phyloP scores from a whole-genome alignment of 2,888 invertebrate species.

The Ophion costatus region DNA sequence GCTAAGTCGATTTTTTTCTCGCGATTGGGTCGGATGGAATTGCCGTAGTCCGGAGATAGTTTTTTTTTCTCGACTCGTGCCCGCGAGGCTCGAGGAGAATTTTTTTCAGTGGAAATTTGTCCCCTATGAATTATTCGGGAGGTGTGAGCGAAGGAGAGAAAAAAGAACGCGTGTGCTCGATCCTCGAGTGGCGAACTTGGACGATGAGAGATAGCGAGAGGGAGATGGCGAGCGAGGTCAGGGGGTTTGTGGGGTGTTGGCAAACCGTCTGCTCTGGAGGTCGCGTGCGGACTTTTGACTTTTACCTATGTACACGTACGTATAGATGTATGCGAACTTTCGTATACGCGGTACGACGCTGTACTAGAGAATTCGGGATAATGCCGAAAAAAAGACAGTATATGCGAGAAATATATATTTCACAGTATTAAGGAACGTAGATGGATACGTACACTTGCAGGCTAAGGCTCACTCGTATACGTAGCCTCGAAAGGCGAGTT shows the following conservation, averaged over 20 bases:
- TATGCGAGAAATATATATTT: neutral
- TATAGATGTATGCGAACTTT: neutral
- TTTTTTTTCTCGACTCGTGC: neutral
- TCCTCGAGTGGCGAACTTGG: conserved; percentile 57
- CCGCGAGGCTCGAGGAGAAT: neutral
- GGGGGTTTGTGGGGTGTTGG: conserved; percentile 64
- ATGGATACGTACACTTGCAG: too few species aligned
- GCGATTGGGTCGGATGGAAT: neutral
- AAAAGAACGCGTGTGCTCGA: conserved; percentile 5
- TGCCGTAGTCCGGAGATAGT: neutral
- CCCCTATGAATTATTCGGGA: conserved; percentile 7
- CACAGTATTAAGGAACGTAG: too few species aligned
- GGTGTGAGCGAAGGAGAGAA: neutral
- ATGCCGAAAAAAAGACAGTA: neutral
- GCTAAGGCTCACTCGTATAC: too few species aligned
- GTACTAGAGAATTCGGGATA: neutral
- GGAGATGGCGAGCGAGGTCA: conserved; percentile 53
- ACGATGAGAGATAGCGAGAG: conserved; percentile 13
- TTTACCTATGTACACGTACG: neutral
- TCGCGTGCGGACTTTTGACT: conserved; percentile 55
- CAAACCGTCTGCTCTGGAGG: conserved; percentile 57
- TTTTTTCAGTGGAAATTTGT: neutral
- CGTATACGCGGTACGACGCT: neutral
- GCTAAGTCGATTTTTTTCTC: neutral
- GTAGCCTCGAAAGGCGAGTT: neutral